A percentile compares a stretch with the other conserved stretches of the same genome.
Evolutionary conservation across 2,888 invertebrate genomes (phyloP).

Genomic region (Neoscelio sp.): DNA sequence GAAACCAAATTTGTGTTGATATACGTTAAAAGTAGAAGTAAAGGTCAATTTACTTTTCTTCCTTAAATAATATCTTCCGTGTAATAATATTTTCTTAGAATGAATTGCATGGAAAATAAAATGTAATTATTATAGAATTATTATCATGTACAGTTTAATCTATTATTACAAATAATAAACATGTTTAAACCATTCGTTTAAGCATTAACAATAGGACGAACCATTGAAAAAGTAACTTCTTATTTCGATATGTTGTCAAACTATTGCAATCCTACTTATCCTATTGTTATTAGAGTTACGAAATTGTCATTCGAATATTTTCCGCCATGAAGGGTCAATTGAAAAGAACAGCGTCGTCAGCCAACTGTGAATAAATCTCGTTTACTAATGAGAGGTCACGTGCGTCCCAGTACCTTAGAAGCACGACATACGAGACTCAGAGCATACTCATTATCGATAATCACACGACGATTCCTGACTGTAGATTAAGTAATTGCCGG

Average conservation of each 20-base stretch:
- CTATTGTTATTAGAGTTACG: conserved; percentile 10
- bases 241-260: not conserved
- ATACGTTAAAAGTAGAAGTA: conserved; percentile 16
- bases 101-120: conserved; percentile 7
- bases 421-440: conserved; percentile 64
- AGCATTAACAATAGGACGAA: too few relatives aligned
- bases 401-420: conserved; percentile 49
- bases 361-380: conserved; percentile 65
- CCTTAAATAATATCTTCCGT: too few relatives aligned
- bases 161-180: too few relatives aligned
- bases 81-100: too few relatives aligned
- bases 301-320: conserved; percentile 48
- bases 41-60: conserved; percentile 6
- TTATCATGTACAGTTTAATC: too few relatives aligned
- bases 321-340: conserved; percentile 21
- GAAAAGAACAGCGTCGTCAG: conserved; percentile 45
- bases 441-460: conserved; percentile 75
- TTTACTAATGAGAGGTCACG: conserved; percentile 68
- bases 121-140: too few relatives aligned
- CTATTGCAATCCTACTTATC: conserved; percentile 1
- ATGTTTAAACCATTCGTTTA: too few relatives aligned
- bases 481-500: conserved; percentile 78
- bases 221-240: too few relatives aligned
- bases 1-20: too few relatives aligned
- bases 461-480: conserved; percentile 73